phyloP scores from a whole-genome alignment of 2,113 vertebrate species.

The Calonectris borealis region DNA sequence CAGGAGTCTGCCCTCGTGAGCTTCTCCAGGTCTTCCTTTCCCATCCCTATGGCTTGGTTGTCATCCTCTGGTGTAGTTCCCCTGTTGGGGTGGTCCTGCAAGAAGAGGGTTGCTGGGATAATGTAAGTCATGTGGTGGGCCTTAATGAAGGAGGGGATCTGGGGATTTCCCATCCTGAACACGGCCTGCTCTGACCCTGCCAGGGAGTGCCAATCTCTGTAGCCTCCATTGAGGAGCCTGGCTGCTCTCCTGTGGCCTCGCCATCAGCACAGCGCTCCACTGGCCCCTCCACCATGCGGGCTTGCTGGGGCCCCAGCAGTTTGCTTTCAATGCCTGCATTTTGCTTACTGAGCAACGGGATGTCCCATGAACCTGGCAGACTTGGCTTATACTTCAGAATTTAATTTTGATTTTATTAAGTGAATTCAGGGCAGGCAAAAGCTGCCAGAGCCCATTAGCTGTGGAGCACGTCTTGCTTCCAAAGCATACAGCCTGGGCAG shows the following conservation, averaged over 20 bases:
- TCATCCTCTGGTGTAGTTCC: neutral
- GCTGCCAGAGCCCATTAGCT: neutral
- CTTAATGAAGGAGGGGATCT: neutral
- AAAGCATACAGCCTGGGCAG: neutral
- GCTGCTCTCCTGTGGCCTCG: neutral
- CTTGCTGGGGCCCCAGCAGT: neutral
- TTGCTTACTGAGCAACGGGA: neutral
- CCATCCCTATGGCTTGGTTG: neutral
- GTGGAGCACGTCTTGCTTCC: neutral
- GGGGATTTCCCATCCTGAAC: neutral
- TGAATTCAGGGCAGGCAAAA: constrained; percentile 16
- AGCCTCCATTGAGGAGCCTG: neutral
- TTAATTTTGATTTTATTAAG: constrained; percentile 59
- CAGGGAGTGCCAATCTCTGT: rapidly evolving
- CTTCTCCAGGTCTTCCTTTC: neutral
- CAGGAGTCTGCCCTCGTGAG: neutral
- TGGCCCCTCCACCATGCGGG: neutral
- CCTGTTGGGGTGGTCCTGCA: neutral
- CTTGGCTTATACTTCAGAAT: constrained; percentile 25
- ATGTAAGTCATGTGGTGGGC: neutral
- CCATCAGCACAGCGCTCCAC: neutral
- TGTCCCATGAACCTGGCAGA: constrained; percentile 23
- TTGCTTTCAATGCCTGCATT: neutral
- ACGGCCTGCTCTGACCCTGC: neutral
- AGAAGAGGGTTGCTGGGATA: neutral